phyloP scores from a whole-genome alignment of 2,797 vertebrate species.

The Pangasius macronema region DNA sequence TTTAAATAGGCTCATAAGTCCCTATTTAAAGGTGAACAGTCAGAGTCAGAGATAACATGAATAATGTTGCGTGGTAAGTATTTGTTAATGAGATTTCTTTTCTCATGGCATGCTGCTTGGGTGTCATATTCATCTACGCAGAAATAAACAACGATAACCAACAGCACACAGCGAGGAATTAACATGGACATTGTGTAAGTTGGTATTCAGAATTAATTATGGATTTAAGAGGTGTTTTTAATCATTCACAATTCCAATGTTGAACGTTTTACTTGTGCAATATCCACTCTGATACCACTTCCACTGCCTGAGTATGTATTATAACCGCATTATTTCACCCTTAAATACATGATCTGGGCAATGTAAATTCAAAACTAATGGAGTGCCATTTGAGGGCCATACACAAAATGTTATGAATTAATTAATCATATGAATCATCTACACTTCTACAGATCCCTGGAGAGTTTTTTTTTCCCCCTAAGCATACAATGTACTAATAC shows the following conservation, averaged over 20 bases:
- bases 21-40: conserved; percentile 6
- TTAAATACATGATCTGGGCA: conserved; percentile 6
- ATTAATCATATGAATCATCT: conserved; percentile 18
- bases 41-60: conserved; percentile 7
- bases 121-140: conserved; percentile 2
- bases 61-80: neutral
- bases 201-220: neutral
- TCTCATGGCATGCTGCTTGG: conserved; percentile 20
- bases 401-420: neutral
- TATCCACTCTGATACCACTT: neutral
- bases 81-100: neutral
- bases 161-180: neutral
- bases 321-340: neutral
- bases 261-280: neutral
- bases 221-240: neutral
- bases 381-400: neutral
- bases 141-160: neutral
- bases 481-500: neutral
- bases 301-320: neutral
- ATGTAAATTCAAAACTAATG: neutral
- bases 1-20: conserved; percentile 25
- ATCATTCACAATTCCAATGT: neutral
- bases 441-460: neutral
- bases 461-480: neutral
- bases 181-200: neutral